phyloP scores from a whole-genome alignment of 2,888 invertebrate genomes.

The Lochmaea capreae region DNA sequence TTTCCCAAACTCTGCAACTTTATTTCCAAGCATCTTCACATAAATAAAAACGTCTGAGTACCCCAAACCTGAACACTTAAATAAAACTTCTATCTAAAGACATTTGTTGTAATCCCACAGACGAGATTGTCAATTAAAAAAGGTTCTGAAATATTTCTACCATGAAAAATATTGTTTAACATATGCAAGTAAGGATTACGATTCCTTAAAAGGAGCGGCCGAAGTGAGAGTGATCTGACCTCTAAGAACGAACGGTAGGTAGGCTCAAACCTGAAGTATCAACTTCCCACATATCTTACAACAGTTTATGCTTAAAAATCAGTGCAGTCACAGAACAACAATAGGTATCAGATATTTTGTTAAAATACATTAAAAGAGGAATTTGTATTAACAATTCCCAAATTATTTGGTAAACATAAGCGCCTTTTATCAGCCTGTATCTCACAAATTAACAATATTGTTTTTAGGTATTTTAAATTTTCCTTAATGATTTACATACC shows the following conservation, averaged over 20 bases:
- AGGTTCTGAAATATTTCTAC: background rate
- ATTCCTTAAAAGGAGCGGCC: slow-evolving; percentile 46
- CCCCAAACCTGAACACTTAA: background rate
- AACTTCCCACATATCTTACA: slow-evolving; percentile 40
- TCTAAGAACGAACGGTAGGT: slow-evolving; percentile 38
- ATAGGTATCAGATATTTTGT: background rate
- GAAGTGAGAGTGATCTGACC: slow-evolving; percentile 48
- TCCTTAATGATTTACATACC: too few relatives aligned
- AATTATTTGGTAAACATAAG: too few relatives aligned
- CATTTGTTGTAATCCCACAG: background rate
- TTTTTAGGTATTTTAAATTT: too few relatives aligned
- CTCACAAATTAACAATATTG: too few relatives aligned
- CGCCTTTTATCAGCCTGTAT: too few relatives aligned
- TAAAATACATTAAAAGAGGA: background rate
- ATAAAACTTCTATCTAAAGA: background rate
- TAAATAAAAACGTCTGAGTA: background rate
- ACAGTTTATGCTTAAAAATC: slow-evolving; percentile 11
- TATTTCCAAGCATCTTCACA: too few relatives aligned
- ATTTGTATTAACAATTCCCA: too few relatives aligned
- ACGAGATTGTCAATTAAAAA: background rate
- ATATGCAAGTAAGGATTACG: slow-evolving; percentile 15
- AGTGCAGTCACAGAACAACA: slow-evolving; percentile 1
- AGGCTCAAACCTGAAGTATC: slow-evolving; percentile 28
- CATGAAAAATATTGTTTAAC: slow-evolving; percentile 17
- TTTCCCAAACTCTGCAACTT: too few relatives aligned